These are phyloP conservation scores for Euthynnus affinis DNA, from an alignment of 2,797 vertebrate genomes.

Conservation along the genomic window DNA sequence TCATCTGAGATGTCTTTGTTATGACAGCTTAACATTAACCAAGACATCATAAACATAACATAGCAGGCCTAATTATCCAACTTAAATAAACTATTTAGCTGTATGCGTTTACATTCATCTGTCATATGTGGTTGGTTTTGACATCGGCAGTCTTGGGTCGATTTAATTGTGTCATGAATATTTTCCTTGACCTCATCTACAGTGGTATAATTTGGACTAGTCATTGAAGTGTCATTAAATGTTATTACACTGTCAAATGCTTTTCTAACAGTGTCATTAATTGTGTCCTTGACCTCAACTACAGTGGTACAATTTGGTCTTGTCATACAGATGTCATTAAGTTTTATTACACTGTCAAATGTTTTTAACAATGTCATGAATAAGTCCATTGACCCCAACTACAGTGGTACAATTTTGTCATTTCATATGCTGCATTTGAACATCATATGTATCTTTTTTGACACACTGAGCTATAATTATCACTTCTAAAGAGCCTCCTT, in stretches of 20 bases:
- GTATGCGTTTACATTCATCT: background rate
- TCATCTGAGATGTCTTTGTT: slow-evolving; percentile 10
- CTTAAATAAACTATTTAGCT: background rate
- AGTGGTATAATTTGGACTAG: background rate
- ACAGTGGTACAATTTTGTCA: too few species aligned
- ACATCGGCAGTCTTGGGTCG: background rate
- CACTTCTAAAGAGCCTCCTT: too few species aligned
- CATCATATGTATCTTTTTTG: too few species aligned
- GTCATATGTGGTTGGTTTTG: background rate
- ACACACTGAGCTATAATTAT: too few species aligned
- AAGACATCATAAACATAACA: background rate
- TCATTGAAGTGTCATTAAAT: background rate
- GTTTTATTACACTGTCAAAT: background rate
- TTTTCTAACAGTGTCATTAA: background rate
- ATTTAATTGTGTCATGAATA: background rate
- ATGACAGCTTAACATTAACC: slow-evolving; percentile 1
- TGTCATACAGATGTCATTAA: background rate
- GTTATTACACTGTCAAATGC: background rate
- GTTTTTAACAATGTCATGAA: background rate
- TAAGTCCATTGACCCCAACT: too few species aligned
- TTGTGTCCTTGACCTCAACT: background rate
- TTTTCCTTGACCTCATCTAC: too few species aligned
- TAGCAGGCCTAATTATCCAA: background rate
- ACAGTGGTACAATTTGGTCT: background rate
- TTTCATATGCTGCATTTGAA: too few species aligned